A percentile compares a stretch with the other conserved stretches of the same genome.
phyloP scores from a whole-genome alignment of 2,113 vertebrate species.

The Xiphophorus maculatus region DNA sequence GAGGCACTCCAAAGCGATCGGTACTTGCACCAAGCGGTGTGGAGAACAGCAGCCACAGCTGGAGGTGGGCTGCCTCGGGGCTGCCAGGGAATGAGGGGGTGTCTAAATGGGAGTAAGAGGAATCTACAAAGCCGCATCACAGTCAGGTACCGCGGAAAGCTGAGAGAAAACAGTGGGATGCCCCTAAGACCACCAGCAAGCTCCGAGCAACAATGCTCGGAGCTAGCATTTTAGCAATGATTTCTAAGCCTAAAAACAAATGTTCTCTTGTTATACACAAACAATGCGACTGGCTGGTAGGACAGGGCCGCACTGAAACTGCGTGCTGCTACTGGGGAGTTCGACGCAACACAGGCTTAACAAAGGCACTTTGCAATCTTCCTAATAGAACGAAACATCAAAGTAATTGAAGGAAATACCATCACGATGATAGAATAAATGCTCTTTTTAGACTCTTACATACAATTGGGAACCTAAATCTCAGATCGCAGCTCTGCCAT shows the following conservation, averaged over 20 bases:
- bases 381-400: slow-evolving; percentile 19
- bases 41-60: slow-evolving; percentile 91
- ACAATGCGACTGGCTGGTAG: slow-evolving; percentile 12
- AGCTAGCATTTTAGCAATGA: slow-evolving; percentile 48
- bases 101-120: slow-evolving; percentile 87
- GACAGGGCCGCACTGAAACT: slow-evolving; percentile 36
- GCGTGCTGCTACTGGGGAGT: slow-evolving; percentile 32
- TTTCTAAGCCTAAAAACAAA: slow-evolving; percentile 52
- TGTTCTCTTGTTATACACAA: slow-evolving; percentile 47
- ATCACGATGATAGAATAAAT: slow-evolving; percentile 26
- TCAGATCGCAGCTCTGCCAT: slow-evolving; percentile 66
- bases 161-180: slow-evolving; percentile 57
- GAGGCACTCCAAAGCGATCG: slow-evolving; percentile 98
- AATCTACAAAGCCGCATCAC: slow-evolving; percentile 78
- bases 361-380: neutral
- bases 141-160: slow-evolving; percentile 75
- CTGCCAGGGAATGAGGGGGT: slow-evolving; percentile 78
- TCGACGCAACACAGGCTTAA: slow-evolving; percentile 32
- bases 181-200: slow-evolving; percentile 44
- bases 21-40: slow-evolving; percentile 83
- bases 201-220: slow-evolving; percentile 43
- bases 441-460: slow-evolving; percentile 51
- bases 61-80: slow-evolving; percentile 94
- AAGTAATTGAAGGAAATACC: slow-evolving; percentile 21
- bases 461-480: slow-evolving; percentile 62